Conservation (phyloP, 2,113 vertebrate genomes). For the Synodontis membranacea region DNA sequence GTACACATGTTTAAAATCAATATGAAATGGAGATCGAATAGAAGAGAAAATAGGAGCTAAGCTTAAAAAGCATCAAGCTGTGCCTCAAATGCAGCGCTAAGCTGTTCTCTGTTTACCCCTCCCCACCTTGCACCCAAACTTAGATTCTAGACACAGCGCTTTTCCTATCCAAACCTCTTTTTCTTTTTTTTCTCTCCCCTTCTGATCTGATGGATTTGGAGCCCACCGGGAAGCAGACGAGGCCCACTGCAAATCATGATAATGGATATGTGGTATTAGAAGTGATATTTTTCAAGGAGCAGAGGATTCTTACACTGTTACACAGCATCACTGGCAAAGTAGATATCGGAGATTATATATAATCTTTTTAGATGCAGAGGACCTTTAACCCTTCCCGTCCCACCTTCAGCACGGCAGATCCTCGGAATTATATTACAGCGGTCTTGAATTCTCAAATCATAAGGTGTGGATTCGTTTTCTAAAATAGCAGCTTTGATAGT, state of each 20-base stretch:
- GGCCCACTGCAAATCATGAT: not conserved
- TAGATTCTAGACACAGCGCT: conserved; percentile 10
- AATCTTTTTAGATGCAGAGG: not conserved
- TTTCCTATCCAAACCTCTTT: not conserved
- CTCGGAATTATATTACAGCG: not conserved
- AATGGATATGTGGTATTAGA: conserved; percentile 10
- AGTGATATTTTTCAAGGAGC: not conserved
- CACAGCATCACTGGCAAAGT: not conserved
- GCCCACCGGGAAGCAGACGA: conserved; percentile 4
- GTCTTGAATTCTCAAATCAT: not conserved
- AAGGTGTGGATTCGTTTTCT: not conserved
- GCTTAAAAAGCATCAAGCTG: conserved; percentile 20
- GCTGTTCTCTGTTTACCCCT: conserved; percentile 11
- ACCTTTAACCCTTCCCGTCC: not conserved
- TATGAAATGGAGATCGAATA: conserved; percentile 3
- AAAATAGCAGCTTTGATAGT: not conserved
- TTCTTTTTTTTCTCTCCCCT: too few relatives aligned
- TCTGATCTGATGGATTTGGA: conserved; percentile 7
- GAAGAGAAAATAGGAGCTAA: not conserved
- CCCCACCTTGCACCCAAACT: conserved; percentile 6
- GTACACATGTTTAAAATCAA: not conserved
- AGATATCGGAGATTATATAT: not conserved
- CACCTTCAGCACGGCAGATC: not conserved
- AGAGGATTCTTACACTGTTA: not conserved
- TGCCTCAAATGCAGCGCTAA: conserved; percentile 14